Conservation (phyloP, 2,797 vertebrate species). For the Apogon talboti region DNA sequence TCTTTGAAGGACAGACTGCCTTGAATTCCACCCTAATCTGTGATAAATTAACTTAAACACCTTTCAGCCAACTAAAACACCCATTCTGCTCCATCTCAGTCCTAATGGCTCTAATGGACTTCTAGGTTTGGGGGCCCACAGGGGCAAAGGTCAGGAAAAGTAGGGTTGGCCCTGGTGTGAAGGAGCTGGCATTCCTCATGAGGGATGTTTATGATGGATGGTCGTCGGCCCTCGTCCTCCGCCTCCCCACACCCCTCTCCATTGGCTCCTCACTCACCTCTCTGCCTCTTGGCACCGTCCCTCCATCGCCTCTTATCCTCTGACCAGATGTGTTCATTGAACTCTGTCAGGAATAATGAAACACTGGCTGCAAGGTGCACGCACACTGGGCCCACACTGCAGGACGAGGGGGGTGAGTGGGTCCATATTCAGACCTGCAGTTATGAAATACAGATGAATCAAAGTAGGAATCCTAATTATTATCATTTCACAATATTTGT, state of each 20-base stretch:
- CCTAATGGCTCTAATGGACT: conserved; percentile 35
- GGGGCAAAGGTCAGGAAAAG: conserved; percentile 52
- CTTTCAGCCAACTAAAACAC: conserved; percentile 7
- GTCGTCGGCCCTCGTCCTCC: conserved; percentile 64
- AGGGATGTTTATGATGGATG: conserved; percentile 80
- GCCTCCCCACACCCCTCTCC: conserved; percentile 65
- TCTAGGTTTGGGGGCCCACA: conserved; percentile 24
- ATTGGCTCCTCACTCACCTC: conserved; percentile 75
- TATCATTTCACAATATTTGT: not conserved
- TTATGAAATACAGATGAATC: conserved; percentile 27
- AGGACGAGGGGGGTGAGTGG: conserved; percentile 16
- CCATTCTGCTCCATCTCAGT: conserved; percentile 14
- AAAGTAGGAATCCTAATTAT: conserved; percentile 1
- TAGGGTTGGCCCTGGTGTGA: conserved; percentile 46
- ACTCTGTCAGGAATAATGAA: conserved; percentile 91
- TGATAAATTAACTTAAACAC: no score
- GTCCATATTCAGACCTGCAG: conserved; percentile 17
- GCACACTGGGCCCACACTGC: conserved; percentile 40
- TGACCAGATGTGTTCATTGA: conserved; percentile 89
- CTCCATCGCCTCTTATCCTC: conserved; percentile 73
- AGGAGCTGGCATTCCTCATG: conserved; percentile 61
- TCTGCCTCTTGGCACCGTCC: conserved; percentile 72
- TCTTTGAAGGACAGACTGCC: no score
- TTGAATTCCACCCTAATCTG: no score
- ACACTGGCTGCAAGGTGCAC: conserved; percentile 65